Evolutionary conservation across 1,140 invertebrate genomes (phyloP), one percentile per base, ranked within the genome.

Genomic region (Euborellia annulipes): DNA sequence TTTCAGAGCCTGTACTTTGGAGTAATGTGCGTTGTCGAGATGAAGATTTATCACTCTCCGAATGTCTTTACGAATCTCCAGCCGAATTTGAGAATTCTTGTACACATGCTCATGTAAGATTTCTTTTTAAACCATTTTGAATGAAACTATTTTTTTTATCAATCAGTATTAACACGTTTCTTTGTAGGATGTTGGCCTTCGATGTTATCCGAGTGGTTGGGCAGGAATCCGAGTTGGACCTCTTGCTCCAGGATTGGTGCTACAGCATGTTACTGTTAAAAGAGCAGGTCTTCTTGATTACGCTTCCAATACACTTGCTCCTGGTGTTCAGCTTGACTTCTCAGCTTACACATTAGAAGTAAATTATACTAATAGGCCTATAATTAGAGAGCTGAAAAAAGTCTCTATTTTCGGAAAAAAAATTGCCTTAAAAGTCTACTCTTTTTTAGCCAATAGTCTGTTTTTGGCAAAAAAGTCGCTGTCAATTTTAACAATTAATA

Each of bases 281-380:
- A 83, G 82, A 63, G 89, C 93, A 3, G 95, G 95, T 0, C 68
- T 98, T 0, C 69, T 96, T 14, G 95, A 98, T 68, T 95, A 93
- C 59, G 76, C 84, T 0, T 91, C 84, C 0, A 84, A 86, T 62
- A 60, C 72, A 2, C 96, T 97, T 53, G 90, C 87, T 59, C 85
- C 86, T 38, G 72, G 72, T 72, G 48, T 16, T n/a, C n/a, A n/a
- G n/a, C n/a, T n/a, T n/a, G n/a, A n/a, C n/a, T n/a, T n/a, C n/a
- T n/a, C n/a, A n/a, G n/a, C n/a, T n/a, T n/a, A n/a, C n/a, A n/a
- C n/a, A n/a, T n/a, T n/a, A n/a, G n/a, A n/a, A n/a, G n/a, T n/a
- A n/a, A n/a, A n/a, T n/a, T n/a, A n/a, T n/a, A n/a, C n/a, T n/a
- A n/a, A n/a, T n/a, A n/a, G n/a, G n/a, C n/a, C n/a, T n/a, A n/a